Conservation (phyloP, 2,113 vertebrate genomes). For the Ciconia stormi region DNA sequence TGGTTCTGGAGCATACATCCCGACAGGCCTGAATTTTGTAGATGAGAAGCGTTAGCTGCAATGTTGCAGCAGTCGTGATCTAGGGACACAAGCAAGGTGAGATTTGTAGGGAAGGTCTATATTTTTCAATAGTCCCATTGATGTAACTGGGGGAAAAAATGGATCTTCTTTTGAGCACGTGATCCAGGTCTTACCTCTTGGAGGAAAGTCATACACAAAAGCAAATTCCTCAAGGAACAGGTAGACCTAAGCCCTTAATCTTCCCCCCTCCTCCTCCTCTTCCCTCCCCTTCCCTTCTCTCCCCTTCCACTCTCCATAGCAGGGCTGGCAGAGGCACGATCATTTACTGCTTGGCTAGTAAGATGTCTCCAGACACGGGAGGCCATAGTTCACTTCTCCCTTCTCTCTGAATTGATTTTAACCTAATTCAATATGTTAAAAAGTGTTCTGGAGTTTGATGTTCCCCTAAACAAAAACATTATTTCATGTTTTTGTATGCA, state of each 20-base stretch:
- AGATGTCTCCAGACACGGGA: not conserved
- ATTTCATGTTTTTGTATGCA: not conserved
- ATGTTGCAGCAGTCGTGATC: not conserved
- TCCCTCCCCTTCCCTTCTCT: not conserved
- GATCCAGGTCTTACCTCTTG: not conserved
- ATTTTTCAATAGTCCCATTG: not conserved
- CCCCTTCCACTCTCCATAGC: not conserved
- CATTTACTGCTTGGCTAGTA: not conserved
- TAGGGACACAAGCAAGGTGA: not conserved
- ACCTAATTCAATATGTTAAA: not conserved
- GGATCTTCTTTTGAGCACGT: not conserved
- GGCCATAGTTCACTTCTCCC: not conserved
- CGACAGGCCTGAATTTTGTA: not conserved
- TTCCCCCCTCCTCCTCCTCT: not conserved
- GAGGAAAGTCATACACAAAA: not conserved
- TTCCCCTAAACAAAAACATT: not conserved
- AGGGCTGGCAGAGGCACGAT: not conserved
- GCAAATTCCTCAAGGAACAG: not conserved
- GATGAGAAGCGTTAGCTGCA: not conserved
- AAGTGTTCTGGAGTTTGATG: not conserved
- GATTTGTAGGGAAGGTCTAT: not conserved
- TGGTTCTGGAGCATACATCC: not conserved
- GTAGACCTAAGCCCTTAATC: not conserved
- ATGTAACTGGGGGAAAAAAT: not conserved
- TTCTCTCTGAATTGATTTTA: not conserved